Evolutionary conservation across 2,113 vertebrate species (phyloP), one percentile per base, ranked within the genome.

Genomic region (Lepus timidus): DNA sequence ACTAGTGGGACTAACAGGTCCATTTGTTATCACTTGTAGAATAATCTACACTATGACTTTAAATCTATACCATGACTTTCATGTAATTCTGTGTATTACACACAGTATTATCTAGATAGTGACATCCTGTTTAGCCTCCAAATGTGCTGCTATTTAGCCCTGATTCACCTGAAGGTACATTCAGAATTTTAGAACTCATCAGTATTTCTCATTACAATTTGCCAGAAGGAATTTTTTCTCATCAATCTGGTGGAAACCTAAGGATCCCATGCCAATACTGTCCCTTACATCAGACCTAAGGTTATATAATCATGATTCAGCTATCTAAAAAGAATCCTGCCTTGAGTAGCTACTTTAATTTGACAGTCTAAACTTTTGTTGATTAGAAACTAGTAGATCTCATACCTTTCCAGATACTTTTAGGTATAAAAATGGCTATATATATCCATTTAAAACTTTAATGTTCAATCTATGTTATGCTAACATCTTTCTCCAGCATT

Each of bases 1-100:
- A 76, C 27, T 68, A 31, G n/a, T 85, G 29, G 22, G 51, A 58
- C 29, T 71, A 36, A 67, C 14, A 49, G 16, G 3, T 51, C 23
- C 25, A 71, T 85, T 64, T 75, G 75, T 74, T 61, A 9, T 94
- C 84, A 51, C 17, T 92, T 94, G 52, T n/a, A 80, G 29, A 93
- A 65, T 76, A 16, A 55, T 75, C 29, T 80, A 19, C 10, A 58
- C 33, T 19, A 31, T 85, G 44, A 61, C 61, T 75, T 80, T 91
- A 44, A 16, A 55, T 75, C 29, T 75, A 23, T 8, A 58, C 33
- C 23, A 36, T 85, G 44, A 61, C 61, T 75, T 80, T 91, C 68
- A 39, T 80, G 10, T 92, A 88, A 52, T 29, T 68, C 74, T 92
- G 22, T 11, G 20, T 76, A 68, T 79, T 80, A n/a, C 81, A 17